Evolutionary conservation across 2,888 invertebrate genomes (phyloP).

Genomic region (Hirtodrosophila cameraria): DNA sequence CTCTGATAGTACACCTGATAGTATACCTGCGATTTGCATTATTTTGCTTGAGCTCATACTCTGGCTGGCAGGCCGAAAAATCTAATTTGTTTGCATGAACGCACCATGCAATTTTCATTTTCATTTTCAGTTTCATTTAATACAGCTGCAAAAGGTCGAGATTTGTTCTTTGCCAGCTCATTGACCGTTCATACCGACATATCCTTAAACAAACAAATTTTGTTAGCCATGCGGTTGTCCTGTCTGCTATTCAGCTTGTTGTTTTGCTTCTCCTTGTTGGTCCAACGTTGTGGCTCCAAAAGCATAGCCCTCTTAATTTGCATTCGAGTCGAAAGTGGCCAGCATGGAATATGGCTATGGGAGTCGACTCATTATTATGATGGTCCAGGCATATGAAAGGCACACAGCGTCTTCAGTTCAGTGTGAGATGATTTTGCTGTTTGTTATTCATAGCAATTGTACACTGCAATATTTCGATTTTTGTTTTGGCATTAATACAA

Average conservation of each 20-base stretch:
- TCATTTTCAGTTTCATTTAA: too few species aligned
- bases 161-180: conserved; percentile 21
- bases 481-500: too few species aligned
- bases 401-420: conserved; percentile 5
- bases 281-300: neutral
- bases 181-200: neutral
- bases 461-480: too few species aligned
- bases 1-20: too few species aligned
- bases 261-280: too few species aligned
- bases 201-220: conserved; percentile 17
- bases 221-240: neutral
- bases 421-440: conserved; percentile 36
- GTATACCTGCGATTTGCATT: conserved; percentile 12
- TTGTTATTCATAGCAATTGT: conserved; percentile 70
- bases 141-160: conserved; percentile 3
- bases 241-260: conserved; percentile 5
- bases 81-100: neutral
- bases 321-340: conserved; percentile 44
- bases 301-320: conserved; percentile 49
- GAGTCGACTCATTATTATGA: conserved; percentile 44
- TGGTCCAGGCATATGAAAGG: neutral
- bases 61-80: neutral
- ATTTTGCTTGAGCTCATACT: conserved; percentile 2
- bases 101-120: conserved; percentile 19
- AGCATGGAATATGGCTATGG: conserved; percentile 4